These are phyloP conservation scores for Dichetophora obliterata DNA, from an alignment of 2,888 invertebrate genomes.

Conservation along the genomic window DNA sequence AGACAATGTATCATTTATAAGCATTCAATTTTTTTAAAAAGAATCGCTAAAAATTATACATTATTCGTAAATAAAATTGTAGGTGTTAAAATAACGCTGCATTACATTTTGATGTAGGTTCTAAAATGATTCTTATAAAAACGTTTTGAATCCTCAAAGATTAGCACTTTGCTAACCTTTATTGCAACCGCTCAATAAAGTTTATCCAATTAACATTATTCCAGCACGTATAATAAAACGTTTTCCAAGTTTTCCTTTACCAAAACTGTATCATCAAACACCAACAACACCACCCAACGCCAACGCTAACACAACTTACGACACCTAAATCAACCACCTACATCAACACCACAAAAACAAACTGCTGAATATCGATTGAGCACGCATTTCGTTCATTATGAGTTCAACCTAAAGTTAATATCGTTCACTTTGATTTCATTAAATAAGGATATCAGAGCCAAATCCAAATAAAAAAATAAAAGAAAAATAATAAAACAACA, in stretches of 20 bases:
- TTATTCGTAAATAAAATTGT: too few relatives aligned
- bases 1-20: too few relatives aligned
- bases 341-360: background rate
- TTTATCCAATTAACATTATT: constrained; percentile 12
- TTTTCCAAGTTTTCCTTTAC: background rate
- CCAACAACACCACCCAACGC: background rate
- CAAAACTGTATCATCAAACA: background rate
- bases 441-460: background rate
- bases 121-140: too few relatives aligned
- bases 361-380: constrained; percentile 24
- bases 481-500: background rate
- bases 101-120: too few relatives aligned
- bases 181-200: constrained; percentile 15
- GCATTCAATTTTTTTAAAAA: too few relatives aligned
- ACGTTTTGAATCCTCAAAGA: background rate
- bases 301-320: background rate
- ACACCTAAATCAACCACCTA: background rate
- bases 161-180: background rate
- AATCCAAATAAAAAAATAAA: background rate
- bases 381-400: constrained; percentile 7
- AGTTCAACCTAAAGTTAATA: background rate
- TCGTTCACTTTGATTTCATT: constrained; percentile 8
- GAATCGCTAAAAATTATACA: too few relatives aligned
- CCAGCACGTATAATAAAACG: background rate
- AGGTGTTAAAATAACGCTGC: too few relatives aligned